Evolutionary conservation across 2,797 vertebrate genomes (phyloP), one percentile per base, ranked within the genome.

Genomic region (Callimico goeldii): DNA sequence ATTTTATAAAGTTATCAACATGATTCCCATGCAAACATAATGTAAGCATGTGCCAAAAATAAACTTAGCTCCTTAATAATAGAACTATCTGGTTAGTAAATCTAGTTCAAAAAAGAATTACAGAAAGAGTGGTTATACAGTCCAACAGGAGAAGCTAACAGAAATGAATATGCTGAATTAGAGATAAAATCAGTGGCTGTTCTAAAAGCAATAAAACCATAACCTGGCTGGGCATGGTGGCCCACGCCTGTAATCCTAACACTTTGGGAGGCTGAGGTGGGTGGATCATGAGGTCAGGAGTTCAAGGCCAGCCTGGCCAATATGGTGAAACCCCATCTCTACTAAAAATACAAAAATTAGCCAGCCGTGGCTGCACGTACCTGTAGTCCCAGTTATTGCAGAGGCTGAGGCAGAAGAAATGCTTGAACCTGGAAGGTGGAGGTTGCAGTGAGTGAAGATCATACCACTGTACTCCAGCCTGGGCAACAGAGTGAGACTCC

Each of bases 1-100:
- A 41, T n/a, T 81, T 94, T 52, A 33, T 50, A 20, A 83, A 67
- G 50, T 83, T 75, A 89, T 58, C 75, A 70, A 26, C 22, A 70
- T 75, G 70, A 91, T 5, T 86, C 28, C 61, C 61, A 26, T 41
- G 30, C 30, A 87, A 96, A 91, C 48, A 2, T 13, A 93, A 90
- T 90, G 52, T 41, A 94, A 81, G 17, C 19, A 58, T 22, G 17
- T 61, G 8, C 30, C 26, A 10, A 33, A 95, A 85, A 75, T 91
- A 36, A 5, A 70, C 3, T 72, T 85, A 24, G 64, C 2, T 88
- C 13, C 22, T 48, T 64, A 88, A 30, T 9, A 26, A 33, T 19
- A 6, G 14, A 61, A 77, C 41, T 19, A 79, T 33, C 30, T 48
- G 22, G 8, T 43, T n/a, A 41, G 7, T 41, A 77, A 91, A 39